A percentile compares a stretch with the other conserved stretches of the same genome.
phyloP scores from a whole-genome alignment of 2,113 vertebrate species.

The Anas platyrhynchos region DNA sequence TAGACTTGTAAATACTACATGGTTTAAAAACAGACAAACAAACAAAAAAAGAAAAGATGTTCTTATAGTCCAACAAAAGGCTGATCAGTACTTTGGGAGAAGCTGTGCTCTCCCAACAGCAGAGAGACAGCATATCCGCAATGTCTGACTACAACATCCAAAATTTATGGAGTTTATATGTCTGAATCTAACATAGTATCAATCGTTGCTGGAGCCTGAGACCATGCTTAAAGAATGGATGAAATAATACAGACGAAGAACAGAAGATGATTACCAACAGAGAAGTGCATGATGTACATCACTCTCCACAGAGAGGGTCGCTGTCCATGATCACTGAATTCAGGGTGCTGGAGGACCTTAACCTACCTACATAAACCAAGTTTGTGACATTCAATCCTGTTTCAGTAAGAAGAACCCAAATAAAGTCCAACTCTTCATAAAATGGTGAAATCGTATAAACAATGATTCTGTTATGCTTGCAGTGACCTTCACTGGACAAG shows the following conservation, averaged over 20 bases:
- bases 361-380: neutral
- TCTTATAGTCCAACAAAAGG: neutral
- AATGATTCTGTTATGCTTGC: neutral
- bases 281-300: neutral
- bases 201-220: neutral
- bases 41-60: neutral
- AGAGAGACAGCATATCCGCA: neutral
- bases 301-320: neutral
- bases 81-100: neutral
- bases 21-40: neutral
- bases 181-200: neutral
- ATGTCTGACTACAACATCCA: neutral
- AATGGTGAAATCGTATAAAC: neutral
- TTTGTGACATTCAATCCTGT: neutral
- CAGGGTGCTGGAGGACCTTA: neutral
- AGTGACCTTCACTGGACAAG: neutral
- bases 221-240: neutral
- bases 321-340: neutral
- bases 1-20: neutral
- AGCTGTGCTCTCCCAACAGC: neutral
- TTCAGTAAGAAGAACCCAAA: neutral
- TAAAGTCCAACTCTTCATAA: neutral
- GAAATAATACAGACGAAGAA: constrained; percentile 16
- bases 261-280: neutral
- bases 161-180: neutral